Percentiles rank a stretch among this genome's conserved stretches.
Conservation (phyloP, 2,888 invertebrate genomes). For the Argynnis bischoffii region DNA sequence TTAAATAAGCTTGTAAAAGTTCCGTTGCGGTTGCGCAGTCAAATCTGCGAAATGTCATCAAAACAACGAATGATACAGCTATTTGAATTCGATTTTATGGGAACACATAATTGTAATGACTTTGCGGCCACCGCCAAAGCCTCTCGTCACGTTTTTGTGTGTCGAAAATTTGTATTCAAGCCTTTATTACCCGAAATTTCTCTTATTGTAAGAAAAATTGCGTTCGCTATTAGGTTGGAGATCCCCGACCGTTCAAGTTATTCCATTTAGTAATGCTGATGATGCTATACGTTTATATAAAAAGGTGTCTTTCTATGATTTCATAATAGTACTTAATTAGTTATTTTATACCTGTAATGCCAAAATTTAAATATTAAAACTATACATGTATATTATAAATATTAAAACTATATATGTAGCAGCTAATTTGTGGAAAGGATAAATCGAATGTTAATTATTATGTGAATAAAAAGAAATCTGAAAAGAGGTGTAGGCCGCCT, state of each 20-base stretch:
- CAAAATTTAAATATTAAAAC: no score
- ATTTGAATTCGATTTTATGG: conserved; percentile 57
- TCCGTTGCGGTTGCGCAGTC: conserved; percentile 44
- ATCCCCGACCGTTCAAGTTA: conserved; percentile 25
- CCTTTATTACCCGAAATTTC: conserved; percentile 55
- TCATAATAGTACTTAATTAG: no score
- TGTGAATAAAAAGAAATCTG: no score
- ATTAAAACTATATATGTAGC: no score
- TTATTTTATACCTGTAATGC: no score
- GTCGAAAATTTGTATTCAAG: conserved; percentile 52
- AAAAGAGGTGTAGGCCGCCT: no score
- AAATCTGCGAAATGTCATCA: conserved; percentile 31
- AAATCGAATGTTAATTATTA: no score
- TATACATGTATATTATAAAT: no score
- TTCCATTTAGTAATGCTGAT: conserved; percentile 10
- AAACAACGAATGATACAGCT: conserved; percentile 26
- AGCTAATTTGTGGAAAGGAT: no score
- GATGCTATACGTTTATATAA: no score
- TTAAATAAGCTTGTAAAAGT: conserved; percentile 1
- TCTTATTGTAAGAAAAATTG: conserved; percentile 68
- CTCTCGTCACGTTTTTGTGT: conserved; percentile 58
- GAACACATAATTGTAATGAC: conserved; percentile 54
- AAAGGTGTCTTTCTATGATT: no score
- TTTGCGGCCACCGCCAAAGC: conserved; percentile 59
- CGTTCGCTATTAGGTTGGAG: conserved; percentile 42